Percentiles rank a stretch among this genome's conserved stretches.
Evolutionary conservation across 1,140 invertebrate genomes (phyloP).

Genomic region (Cotesia chilonis): DNA sequence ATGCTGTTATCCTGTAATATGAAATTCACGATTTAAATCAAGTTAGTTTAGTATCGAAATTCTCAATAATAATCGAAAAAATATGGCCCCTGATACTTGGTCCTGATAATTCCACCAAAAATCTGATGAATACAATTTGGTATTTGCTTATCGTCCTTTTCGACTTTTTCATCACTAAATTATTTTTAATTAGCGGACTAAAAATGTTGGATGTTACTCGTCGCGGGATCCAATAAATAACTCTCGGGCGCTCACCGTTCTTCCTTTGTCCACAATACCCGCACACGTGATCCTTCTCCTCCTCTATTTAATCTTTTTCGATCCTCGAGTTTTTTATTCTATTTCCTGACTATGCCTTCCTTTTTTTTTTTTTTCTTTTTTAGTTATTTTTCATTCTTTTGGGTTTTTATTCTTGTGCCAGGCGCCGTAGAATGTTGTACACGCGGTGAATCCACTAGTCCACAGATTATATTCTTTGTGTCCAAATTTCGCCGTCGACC

Average conservation of each 20-base stretch:
- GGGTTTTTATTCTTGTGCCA: conserved; percentile 13
- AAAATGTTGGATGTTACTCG: neutral
- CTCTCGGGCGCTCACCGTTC: neutral
- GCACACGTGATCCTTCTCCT: neutral
- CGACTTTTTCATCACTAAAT: neutral
- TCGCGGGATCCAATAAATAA: conserved; percentile 19
- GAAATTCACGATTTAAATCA: no score
- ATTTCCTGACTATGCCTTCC: neutral
- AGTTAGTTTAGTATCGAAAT: no score
- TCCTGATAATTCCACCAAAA: neutral
- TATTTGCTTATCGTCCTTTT: neutral
- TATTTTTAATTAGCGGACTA: conserved; percentile 13
- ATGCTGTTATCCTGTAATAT: neutral
- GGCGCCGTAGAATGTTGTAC: conserved; percentile 23
- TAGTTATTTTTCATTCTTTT: conserved; percentile 12
- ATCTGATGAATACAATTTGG: neutral
- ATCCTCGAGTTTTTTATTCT: conserved; percentile 7
- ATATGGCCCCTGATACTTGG: no score
- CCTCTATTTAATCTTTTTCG: conserved; percentile 13
- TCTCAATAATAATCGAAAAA: no score
- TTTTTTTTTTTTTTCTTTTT: neutral
- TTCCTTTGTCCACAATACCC: conserved; percentile 6
- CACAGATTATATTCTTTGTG: conserved; percentile 31
- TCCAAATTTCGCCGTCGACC: conserved; percentile 18
- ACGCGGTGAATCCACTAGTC: conserved; percentile 16